Percentiles rank a stretch among this genome's conserved stretches.
These are phyloP conservation scores for Cheumatopsyche charites DNA, from an alignment of 1,140 invertebrate genomes.

Conservation along the genomic window DNA sequence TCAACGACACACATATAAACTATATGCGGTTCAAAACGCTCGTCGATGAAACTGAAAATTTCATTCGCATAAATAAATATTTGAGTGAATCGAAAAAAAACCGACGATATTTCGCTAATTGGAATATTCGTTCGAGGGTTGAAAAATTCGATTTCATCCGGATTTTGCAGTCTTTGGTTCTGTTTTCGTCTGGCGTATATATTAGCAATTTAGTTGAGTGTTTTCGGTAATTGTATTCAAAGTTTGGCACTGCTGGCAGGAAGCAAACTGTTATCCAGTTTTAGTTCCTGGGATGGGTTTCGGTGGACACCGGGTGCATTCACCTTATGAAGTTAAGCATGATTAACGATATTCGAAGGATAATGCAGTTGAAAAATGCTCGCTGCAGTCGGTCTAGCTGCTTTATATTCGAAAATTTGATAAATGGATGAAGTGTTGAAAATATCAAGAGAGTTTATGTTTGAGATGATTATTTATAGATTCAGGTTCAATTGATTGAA, in stretches of 20 bases:
- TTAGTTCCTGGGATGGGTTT: background rate
- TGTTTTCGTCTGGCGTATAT: background rate
- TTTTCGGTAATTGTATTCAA: background rate
- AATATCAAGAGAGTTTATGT: too few relatives aligned
- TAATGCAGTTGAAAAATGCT: too few relatives aligned
- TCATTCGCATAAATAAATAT: too few relatives aligned
- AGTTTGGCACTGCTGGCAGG: background rate
- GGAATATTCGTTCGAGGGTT: background rate
- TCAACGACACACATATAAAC: background rate
- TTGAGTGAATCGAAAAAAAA: too few relatives aligned
- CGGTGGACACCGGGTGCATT: background rate
- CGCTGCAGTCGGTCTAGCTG: too few relatives aligned
- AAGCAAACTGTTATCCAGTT: background rate
- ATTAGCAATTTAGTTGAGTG: conserved; percentile 9
- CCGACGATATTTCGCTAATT: background rate
- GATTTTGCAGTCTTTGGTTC: background rate
- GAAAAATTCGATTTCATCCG: too few relatives aligned
- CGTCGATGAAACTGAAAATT: background rate
- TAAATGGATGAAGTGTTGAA: too few relatives aligned
- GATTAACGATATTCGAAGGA: too few relatives aligned
- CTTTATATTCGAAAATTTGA: too few relatives aligned
- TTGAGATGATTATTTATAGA: too few relatives aligned
- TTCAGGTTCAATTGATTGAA: too few relatives aligned
- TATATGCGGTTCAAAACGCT: background rate
- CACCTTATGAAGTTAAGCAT: background rate